A percentile compares a stretch with the other conserved stretches of the same genome.
These are phyloP conservation scores for Atta cephalotes DNA, from an alignment of 1,140 invertebrate genomes.

Conservation along the genomic window DNA sequence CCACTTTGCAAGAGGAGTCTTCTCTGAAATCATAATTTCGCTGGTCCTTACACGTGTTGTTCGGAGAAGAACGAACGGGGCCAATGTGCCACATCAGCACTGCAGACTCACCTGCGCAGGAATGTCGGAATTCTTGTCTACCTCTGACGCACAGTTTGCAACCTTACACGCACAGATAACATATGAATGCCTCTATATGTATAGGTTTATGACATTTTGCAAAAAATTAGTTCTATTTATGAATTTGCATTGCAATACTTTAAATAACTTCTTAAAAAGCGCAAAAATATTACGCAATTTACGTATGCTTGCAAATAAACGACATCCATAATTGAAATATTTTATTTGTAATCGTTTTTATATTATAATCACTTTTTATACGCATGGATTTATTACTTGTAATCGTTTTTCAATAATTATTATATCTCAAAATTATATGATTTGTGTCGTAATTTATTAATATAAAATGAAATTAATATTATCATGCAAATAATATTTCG, in stretches of 20 bases:
- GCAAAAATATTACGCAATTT: not conserved
- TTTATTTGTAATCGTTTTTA: not conserved
- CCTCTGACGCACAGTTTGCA: slow-evolving; percentile 70
- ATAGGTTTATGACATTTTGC: not conserved
- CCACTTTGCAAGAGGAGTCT: slow-evolving; percentile 30
- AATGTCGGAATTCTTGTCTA: slow-evolving; percentile 79
- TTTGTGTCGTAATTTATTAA: not conserved
- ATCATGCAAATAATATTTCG: not conserved
- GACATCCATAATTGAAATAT: not conserved
- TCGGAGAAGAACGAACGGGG: slow-evolving; percentile 71
- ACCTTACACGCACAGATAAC: not conserved
- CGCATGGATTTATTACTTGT: not conserved
- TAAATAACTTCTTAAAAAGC: too few species aligned
- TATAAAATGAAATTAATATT: not conserved
- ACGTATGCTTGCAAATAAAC: not conserved
- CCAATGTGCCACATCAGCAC: slow-evolving; percentile 80
- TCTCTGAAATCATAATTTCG: slow-evolving; percentile 32
- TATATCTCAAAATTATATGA: not conserved
- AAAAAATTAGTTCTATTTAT: not conserved
- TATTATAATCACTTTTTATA: too few species aligned
- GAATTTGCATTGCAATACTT: not conserved
- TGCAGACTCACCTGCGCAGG: slow-evolving; percentile 77
- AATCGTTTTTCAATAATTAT: not conserved
- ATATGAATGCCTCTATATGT: too few species aligned
- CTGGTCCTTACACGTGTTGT: not conserved